A percentile compares a stretch with the other conserved stretches of the same genome.
Conservation (phyloP, 2,888 invertebrate genomes). For the Cremastobaeus sp. region DNA sequence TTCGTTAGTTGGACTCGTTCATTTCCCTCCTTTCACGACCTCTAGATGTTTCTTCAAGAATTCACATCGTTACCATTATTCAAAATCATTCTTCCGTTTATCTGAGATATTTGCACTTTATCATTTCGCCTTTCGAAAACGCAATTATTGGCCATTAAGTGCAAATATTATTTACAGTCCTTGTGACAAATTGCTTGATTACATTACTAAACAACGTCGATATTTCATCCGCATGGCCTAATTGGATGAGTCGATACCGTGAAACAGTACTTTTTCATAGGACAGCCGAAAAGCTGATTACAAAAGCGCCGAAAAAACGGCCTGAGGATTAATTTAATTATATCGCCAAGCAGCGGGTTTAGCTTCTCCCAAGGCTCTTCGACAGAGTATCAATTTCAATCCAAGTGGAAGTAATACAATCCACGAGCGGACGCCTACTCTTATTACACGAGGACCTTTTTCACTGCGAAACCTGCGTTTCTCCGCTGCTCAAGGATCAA, state of each 20-base stretch:
- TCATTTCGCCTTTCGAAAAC: conserved; percentile 19
- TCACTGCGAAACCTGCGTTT: too few species aligned
- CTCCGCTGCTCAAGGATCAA: too few species aligned
- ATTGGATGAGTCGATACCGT: too few species aligned
- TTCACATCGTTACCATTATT: conserved; percentile 30
- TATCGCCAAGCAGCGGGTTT: conserved; percentile 4
- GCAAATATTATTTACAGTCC: conserved; percentile 19
- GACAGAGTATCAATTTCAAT: conserved; percentile 73
- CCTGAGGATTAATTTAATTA: conserved; percentile 68
- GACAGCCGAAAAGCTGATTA: too few species aligned
- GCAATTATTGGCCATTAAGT: conserved; percentile 39
- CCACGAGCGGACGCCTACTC: conserved; percentile 57
- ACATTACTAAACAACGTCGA: conserved; percentile 29
- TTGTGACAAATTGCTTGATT: conserved; percentile 41
- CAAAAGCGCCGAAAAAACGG: too few species aligned
- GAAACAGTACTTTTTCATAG: too few species aligned
- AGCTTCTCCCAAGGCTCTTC: conserved; percentile 64
- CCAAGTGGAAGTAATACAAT: conserved; percentile 70
- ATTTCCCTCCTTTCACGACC: conserved; percentile 46
- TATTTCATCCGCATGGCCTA: conserved; percentile 12
- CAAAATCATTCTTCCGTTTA: conserved; percentile 27
- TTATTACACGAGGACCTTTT: conserved; percentile 31
- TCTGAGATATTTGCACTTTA: conserved; percentile 29
- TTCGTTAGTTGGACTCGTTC: conserved; percentile 26
- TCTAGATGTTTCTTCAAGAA: conserved; percentile 26